Conservation (phyloP, 2,113 vertebrate genomes). For the Isurus oxyrinchus region DNA sequence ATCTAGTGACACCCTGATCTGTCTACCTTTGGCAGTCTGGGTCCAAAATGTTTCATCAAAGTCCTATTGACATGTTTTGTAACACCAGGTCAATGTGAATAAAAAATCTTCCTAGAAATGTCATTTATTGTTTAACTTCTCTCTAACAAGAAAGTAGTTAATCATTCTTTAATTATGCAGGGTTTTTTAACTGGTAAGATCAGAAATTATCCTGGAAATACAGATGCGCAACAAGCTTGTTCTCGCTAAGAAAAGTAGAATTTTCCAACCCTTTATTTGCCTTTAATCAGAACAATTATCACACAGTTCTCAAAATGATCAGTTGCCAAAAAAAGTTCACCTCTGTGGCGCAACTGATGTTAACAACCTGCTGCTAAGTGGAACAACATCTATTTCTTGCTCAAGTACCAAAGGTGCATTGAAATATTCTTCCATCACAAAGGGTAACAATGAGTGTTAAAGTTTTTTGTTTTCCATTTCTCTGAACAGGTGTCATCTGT, state of each 20-base stretch:
- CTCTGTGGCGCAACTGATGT: background rate
- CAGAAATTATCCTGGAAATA: background rate
- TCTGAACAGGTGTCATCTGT: background rate
- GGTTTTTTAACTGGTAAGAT: background rate
- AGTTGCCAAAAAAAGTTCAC: background rate
- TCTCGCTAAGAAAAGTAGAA: background rate
- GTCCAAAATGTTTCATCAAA: constrained; percentile 27
- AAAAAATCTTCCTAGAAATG: constrained; percentile 20
- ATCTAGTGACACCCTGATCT: constrained; percentile 25
- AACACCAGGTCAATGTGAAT: constrained; percentile 32
- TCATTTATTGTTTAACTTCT: constrained; percentile 34
- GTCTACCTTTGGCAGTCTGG: background rate
- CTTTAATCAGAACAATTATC: background rate
- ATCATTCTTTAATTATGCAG: constrained; percentile 26
- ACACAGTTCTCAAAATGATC: background rate
- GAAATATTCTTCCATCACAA: background rate
- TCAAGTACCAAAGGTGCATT: background rate
- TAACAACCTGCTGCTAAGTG: background rate
- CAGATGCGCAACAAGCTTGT: background rate
- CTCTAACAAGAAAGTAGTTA: constrained; percentile 28
- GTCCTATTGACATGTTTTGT: constrained; percentile 25
- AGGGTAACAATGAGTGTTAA: background rate
- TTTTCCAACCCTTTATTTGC: background rate
- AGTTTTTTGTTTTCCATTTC: background rate
- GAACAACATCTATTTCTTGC: background rate